These are phyloP conservation scores for Apis mellifera DNA, from an alignment of 1,140 invertebrate species.

Conservation along the genomic window Amel_HAv3.1 CM009931.2:18047501-18048000, in stretches of 20 bases:
- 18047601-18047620: conserved; percentile 28
- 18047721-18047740: neutral
- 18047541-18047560: conserved; percentile 1
- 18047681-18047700: conserved; percentile 17
- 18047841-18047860: neutral
- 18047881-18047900: no score
- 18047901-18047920: neutral
- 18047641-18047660: neutral
- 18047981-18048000: neutral
- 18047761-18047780: neutral
- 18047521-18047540: conserved; percentile 36
- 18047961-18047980: neutral
- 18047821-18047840: neutral
- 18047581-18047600: conserved; percentile 21
- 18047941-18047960: neutral
- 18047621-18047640: conserved; percentile 14
- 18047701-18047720: neutral
- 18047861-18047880: neutral
- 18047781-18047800: neutral
- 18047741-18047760: conserved; percentile 1
- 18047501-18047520: neutral
- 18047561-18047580: conserved; percentile 20
- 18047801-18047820: no score
- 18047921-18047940: neutral
- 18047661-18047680: no score